Conservation (phyloP, 1,140 invertebrate species). For the Gerris buenoi region DNA sequence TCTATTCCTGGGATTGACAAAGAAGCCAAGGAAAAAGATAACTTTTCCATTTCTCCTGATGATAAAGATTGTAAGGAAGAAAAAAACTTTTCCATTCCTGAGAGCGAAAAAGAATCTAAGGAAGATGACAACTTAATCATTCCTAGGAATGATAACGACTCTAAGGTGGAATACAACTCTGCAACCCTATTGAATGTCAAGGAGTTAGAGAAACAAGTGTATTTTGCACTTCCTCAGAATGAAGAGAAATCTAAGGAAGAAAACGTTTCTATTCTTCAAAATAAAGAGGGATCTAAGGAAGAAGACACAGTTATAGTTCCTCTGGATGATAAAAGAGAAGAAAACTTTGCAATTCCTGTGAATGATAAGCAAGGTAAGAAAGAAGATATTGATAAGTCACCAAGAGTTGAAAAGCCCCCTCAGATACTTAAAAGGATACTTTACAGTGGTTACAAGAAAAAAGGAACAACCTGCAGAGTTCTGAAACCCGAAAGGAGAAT, state of each 20-base stretch:
- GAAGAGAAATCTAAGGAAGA: background rate
- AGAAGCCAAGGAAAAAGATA: no score
- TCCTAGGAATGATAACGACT: no score
- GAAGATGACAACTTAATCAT: no score
- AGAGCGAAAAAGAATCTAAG: no score
- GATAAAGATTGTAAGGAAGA: no score
- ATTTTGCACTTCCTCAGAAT: background rate
- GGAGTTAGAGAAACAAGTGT: no score
- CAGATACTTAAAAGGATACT: background rate
- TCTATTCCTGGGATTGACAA: no score
- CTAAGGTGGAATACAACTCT: no score
- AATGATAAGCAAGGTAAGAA: background rate
- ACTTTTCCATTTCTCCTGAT: no score
- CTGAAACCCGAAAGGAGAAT: constrained; percentile 5
- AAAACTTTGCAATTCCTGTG: background rate
- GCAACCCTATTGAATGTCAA: no score
- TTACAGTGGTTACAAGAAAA: background rate
- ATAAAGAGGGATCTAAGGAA: background rate
- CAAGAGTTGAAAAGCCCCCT: background rate
- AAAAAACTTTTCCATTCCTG: no score
- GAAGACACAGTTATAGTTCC: background rate
- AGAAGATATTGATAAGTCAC: background rate
- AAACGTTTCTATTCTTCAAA: background rate
- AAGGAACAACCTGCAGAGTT: background rate
- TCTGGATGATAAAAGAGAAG: background rate